A percentile compares a stretch with the other conserved stretches of the same genome.
Conservation (phyloP, 2,113 vertebrate genomes). For the Boleophthalmus pectinirostris region DNA sequence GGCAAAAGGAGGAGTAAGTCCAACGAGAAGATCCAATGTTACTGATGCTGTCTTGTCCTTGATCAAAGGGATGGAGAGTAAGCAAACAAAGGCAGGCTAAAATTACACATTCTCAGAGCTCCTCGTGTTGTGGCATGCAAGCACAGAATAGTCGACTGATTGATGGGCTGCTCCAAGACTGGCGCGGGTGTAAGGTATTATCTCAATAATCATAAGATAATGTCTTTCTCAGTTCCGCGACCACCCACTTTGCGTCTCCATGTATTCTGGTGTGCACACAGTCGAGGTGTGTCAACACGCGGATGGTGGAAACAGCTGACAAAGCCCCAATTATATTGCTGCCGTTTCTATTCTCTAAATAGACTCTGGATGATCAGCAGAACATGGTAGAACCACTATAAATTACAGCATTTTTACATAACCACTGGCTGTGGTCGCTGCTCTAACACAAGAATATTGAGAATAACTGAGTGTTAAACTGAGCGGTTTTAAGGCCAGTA, state of each 20-base stretch:
- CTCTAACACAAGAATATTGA: conserved; percentile 71
- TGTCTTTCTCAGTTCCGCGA: conserved; percentile 72
- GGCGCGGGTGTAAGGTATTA: conserved; percentile 71
- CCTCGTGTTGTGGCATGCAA: conserved; percentile 68
- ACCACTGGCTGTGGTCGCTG: conserved; percentile 65
- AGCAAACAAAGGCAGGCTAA: conserved; percentile 73
- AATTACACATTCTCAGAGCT: conserved; percentile 69
- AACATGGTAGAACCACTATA: conserved; percentile 67
- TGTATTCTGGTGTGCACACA: conserved; percentile 55
- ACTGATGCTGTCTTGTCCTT: conserved; percentile 66
- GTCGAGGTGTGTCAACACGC: conserved; percentile 70
- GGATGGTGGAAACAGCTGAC: conserved; percentile 74
- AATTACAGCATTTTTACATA: conserved; percentile 72
- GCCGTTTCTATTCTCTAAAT: conserved; percentile 71
- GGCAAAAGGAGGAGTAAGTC: conserved; percentile 51
- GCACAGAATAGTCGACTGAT: conserved; percentile 69
- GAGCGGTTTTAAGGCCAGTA: conserved; percentile 66
- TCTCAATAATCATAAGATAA: conserved; percentile 78
- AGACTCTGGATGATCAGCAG: conserved; percentile 73
- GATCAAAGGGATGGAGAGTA: conserved; percentile 68
- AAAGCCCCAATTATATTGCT: conserved; percentile 73
- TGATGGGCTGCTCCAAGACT: conserved; percentile 71
- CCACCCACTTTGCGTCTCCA: conserved; percentile 65
- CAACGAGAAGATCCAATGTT: conserved; percentile 57
- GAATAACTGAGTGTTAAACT: conserved; percentile 72